Percentiles rank a stretch among this genome's conserved stretches.
phyloP scores from a whole-genome alignment of 2,797 vertebrate genomes.

The Falco cherrug region DNA sequence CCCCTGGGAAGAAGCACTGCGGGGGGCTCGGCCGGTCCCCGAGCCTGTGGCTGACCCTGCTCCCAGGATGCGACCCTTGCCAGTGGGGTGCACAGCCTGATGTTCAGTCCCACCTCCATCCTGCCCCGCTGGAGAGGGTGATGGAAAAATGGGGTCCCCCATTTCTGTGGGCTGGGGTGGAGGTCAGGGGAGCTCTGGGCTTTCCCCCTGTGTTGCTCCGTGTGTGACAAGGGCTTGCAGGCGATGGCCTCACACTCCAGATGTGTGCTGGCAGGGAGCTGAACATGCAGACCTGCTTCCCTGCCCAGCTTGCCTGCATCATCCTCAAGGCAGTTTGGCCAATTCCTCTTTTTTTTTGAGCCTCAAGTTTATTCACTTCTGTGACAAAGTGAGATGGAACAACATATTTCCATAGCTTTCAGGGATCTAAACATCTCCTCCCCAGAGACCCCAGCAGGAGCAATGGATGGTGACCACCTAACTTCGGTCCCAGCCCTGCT shows the following conservation, averaged over 20 bases:
- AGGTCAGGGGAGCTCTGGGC: background rate
- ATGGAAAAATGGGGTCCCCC: background rate
- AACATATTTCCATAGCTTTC: background rate
- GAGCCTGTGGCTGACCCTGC: background rate
- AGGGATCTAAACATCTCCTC: background rate
- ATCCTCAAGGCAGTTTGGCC: background rate
- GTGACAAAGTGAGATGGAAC: background rate
- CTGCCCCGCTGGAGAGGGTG: background rate
- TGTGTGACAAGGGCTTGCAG: background rate
- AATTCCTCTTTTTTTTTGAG: background rate
- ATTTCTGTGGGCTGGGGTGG: background rate
- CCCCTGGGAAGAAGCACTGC: background rate
- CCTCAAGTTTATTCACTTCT: background rate
- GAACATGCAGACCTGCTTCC: background rate
- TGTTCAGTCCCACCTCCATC: background rate
- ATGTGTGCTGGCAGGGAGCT: background rate
- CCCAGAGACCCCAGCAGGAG: background rate
- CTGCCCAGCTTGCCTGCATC: accelerated
- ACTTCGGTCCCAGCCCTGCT: background rate
- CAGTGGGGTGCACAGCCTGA: accelerated
- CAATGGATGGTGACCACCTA: background rate
- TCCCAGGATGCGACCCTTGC: background rate
- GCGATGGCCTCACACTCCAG: accelerated
- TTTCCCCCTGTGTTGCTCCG: background rate
- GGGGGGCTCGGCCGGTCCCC: background rate